These are phyloP conservation scores for Neodontobutis hainanensis DNA, from an alignment of 2,113 vertebrate species.

Conservation along the genomic window DNA sequence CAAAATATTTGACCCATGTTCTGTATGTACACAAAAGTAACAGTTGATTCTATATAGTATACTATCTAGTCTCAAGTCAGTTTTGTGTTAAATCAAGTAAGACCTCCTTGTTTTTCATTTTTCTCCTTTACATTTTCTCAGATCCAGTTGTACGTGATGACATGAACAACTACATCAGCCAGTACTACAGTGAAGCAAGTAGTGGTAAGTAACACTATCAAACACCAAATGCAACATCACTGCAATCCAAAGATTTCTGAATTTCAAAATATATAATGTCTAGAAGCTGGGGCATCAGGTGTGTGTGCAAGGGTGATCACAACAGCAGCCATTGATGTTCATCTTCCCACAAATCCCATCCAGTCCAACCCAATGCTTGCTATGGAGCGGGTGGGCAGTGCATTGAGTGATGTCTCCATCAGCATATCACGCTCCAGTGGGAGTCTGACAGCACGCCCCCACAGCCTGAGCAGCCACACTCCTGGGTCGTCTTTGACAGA, in stretches of 20 bases:
- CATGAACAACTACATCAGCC: constrained; percentile 95
- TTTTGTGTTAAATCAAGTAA: no score
- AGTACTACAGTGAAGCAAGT: constrained; percentile 88
- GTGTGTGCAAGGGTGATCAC: constrained; percentile 83
- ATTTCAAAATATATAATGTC: constrained; percentile 6
- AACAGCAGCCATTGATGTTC: constrained; percentile 87
- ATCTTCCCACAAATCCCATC: constrained; percentile 79
- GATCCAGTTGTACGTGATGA: constrained; percentile 82
- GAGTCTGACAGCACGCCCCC: constrained; percentile 80
- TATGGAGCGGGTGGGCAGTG: constrained; percentile 69
- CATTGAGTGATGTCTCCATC: constrained; percentile 75
- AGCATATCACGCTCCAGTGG: constrained; percentile 75
- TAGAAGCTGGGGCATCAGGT: constrained; percentile 81
- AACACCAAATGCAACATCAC: not conserved
- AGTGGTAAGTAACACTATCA: constrained; percentile 80
- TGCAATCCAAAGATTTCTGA: not conserved
- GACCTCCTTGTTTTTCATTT: constrained; percentile 4
- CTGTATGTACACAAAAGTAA: not conserved
- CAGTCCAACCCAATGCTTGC: constrained; percentile 82
- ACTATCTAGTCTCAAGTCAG: no score
- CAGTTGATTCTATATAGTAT: no score
- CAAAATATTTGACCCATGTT: not conserved
- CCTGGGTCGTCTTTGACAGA: constrained; percentile 83
- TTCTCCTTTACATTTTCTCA: constrained; percentile 55
- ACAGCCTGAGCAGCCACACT: constrained; percentile 84